A percentile compares a stretch with the other conserved stretches of the same genome.
phyloP scores from a whole-genome alignment of 2,113 vertebrate species.

The Donacobius atricapilla region DNA sequence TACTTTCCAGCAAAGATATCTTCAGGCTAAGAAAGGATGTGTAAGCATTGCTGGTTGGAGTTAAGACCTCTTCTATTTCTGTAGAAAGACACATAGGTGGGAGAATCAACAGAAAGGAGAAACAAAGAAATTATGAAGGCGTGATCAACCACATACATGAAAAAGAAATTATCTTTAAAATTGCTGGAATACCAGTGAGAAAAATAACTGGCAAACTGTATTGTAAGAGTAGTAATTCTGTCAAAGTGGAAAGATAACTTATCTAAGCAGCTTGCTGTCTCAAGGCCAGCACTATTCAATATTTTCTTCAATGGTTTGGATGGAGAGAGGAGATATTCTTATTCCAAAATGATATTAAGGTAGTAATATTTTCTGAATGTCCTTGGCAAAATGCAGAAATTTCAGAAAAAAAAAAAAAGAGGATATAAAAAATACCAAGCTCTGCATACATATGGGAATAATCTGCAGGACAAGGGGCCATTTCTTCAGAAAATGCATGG shows the following conservation, averaged over 20 bases:
- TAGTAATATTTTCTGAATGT: neutral
- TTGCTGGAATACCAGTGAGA: neutral
- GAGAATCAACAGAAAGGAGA: neutral
- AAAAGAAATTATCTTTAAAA: neutral
- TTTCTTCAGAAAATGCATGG: neutral
- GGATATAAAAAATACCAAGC: neutral
- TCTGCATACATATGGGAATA: neutral
- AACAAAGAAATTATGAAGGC: neutral
- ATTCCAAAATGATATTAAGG: neutral
- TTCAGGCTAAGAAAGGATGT: neutral
- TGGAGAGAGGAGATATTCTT: neutral
- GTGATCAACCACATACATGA: rapidly evolving
- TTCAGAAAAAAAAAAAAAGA: neutral
- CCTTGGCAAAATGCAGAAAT: neutral
- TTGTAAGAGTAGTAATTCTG: neutral
- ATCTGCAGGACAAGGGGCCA: neutral
- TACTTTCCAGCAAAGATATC: neutral
- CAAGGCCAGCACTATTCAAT: neutral
- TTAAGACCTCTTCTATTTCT: neutral
- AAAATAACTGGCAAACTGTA: neutral
- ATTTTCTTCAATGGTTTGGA: neutral
- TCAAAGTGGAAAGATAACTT: neutral
- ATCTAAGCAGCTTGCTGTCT: neutral
- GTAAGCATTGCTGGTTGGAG: neutral
- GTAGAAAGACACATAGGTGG: neutral